Base-by-base conservation (phyloP, 2,888 invertebrate genomes). In the Teleiodes luculella region DNA sequence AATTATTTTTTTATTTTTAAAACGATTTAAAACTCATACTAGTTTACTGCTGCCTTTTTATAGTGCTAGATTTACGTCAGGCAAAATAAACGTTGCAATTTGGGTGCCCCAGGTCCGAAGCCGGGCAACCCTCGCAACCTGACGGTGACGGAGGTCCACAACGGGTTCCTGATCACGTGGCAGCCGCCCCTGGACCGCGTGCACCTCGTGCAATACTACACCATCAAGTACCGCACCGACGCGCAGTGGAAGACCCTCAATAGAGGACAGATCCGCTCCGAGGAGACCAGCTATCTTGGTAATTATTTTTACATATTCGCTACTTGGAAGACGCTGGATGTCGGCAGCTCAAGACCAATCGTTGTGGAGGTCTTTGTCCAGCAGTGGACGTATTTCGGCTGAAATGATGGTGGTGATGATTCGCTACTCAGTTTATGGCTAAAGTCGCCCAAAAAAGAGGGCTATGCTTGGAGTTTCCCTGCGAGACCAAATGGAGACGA, bases 111-210 rank as follows among this genome's bases (percentile, higher is more conserved):
- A 97, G 98, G 97, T 84, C 97, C 97, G 56, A 95, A 95, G 85
- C 97, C 98, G 51, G 95, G 96, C 70, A 94, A 95, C 48, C 98
- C 98, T 30, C 92, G 95, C 65, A 98, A 98, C 86, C 91, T 98
- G 67, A 95, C 97, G 52, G 96, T 97, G 60, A 94, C 95, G 49
- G 96, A 97, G 87, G 94, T 96, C 63, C 94, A 94, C 80, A 96
- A 96, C 80, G 97, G 96, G 64, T 96, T 97, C 86, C 92, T 96
- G 66, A 96, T 98, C 79, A 94, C 95, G 69, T 97, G 97, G 97
- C 94, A 95, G 86, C 92, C 94, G 68, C 97, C 97, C 28, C 76
- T 94, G 65, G 96, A 97, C 80, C 92, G 94, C 65, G 92, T 94
- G 52, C 93, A 94, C 72, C 92, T 96, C 59, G 94, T 97, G 65